A percentile compares a stretch with the other conserved stretches of the same genome.
Evolutionary conservation across 2,113 vertebrate species (phyloP).

Genomic region (Pseudopipra pipra): DNA sequence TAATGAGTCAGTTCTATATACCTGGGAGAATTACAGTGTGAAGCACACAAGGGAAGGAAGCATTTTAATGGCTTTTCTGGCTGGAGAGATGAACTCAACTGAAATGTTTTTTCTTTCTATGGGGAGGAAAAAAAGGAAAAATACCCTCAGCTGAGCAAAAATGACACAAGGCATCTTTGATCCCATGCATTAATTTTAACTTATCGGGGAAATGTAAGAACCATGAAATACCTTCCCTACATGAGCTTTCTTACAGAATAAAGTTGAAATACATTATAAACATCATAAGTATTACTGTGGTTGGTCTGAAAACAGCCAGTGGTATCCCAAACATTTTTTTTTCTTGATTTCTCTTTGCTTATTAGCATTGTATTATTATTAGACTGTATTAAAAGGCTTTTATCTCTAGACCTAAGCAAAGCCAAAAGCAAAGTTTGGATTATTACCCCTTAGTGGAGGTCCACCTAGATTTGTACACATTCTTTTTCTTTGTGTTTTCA

Average conservation of each 20-base stretch:
- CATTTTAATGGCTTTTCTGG: constrained; percentile 52
- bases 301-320: neutral
- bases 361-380: neutral
- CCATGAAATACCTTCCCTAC: neutral
- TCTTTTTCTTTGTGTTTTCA: neutral
- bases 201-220: neutral
- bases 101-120: neutral
- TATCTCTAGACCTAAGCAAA: neutral
- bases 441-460: neutral
- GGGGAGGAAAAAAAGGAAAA: neutral
- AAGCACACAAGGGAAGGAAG: constrained; percentile 20
- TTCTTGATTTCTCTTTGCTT: neutral
- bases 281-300: neutral
- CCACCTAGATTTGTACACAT: neutral
- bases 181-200: neutral
- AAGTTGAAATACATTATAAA: neutral
- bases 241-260: neutral
- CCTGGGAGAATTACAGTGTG: constrained; percentile 37
- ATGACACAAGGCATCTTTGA: neutral
- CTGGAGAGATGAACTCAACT: neutral
- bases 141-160: neutral
- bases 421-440: neutral
- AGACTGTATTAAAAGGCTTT: neutral
- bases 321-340: neutral
- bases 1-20: constrained; percentile 52